phyloP scores from a whole-genome alignment of 2,113 vertebrate species.

The Lycocorax pyrrhopterus region DNA sequence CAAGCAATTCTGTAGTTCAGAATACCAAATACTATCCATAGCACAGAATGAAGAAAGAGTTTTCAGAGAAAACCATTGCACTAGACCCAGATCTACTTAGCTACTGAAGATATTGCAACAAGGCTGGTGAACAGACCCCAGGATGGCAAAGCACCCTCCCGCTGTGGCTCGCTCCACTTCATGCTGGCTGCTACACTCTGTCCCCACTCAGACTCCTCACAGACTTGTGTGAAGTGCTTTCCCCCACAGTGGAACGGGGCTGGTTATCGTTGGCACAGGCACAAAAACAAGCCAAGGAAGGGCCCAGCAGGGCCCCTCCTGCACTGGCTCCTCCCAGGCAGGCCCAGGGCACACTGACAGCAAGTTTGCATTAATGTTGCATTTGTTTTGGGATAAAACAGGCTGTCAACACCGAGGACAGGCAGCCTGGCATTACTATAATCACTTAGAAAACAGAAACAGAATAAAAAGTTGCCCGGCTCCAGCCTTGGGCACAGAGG shows the following conservation, averaged over 20 bases:
- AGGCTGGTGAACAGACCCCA: not conserved
- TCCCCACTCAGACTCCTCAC: not conserved
- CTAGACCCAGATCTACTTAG: not conserved
- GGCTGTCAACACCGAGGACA: not conserved
- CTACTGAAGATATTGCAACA: not conserved
- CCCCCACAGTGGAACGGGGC: accelerated
- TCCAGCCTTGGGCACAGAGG: not conserved
- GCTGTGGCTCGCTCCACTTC: not conserved
- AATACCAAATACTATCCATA: slow-evolving; percentile 5
- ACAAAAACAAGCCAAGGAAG: not conserved
- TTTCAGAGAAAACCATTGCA: slow-evolving; percentile 46
- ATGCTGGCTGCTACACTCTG: not conserved
- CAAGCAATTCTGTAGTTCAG: slow-evolving; percentile 36
- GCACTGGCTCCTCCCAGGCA: not conserved
- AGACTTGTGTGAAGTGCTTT: not conserved
- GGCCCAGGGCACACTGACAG: not conserved
- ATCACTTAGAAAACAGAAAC: not conserved
- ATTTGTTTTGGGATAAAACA: slow-evolving; percentile 21
- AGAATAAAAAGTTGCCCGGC: not conserved
- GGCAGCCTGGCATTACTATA: not conserved
- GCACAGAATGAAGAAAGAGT: not conserved
- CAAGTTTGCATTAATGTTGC: slow-evolving; percentile 2
- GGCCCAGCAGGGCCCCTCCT: not conserved
- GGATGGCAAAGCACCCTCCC: not conserved
- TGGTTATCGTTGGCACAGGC: not conserved